These are phyloP conservation scores for Pangasius macronema DNA, from an alignment of 2,797 vertebrate genomes.

Conservation along the genomic window DNA sequence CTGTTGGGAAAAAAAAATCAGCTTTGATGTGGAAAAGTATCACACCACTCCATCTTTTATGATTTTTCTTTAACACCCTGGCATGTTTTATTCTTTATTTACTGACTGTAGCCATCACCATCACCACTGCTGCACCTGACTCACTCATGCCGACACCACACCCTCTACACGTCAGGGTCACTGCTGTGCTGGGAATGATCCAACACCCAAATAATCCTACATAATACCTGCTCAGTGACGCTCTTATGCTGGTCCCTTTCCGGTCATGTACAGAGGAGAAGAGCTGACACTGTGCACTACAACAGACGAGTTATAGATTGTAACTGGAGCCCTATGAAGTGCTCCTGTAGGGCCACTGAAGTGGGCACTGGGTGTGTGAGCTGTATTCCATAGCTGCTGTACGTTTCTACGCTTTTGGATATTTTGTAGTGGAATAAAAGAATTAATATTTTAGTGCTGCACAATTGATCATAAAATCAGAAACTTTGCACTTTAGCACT, in stretches of 20 bases:
- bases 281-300: neutral
- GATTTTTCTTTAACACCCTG: neutral
- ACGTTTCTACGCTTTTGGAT: neutral
- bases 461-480: neutral
- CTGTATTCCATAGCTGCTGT: neutral
- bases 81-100: neutral
- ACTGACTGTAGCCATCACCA: neutral
- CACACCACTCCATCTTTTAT: neutral
- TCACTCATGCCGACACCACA: neutral
- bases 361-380: neutral
- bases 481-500: neutral
- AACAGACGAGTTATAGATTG: neutral
- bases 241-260: neutral
- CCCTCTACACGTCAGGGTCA: neutral
- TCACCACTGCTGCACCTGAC: neutral
- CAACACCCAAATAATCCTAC: neutral
- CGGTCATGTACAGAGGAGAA: neutral
- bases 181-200: neutral
- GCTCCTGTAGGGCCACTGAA: neutral
- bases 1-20: neutral
- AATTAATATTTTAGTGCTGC: neutral
- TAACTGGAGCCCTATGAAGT: neutral
- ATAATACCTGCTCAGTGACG: neutral
- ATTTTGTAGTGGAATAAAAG: neutral
- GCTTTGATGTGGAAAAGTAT: neutral